Evolutionary conservation across 2,113 vertebrate species (phyloP), one percentile per base, ranked within the genome.

Genomic region (Alouatta palliata): DNA sequence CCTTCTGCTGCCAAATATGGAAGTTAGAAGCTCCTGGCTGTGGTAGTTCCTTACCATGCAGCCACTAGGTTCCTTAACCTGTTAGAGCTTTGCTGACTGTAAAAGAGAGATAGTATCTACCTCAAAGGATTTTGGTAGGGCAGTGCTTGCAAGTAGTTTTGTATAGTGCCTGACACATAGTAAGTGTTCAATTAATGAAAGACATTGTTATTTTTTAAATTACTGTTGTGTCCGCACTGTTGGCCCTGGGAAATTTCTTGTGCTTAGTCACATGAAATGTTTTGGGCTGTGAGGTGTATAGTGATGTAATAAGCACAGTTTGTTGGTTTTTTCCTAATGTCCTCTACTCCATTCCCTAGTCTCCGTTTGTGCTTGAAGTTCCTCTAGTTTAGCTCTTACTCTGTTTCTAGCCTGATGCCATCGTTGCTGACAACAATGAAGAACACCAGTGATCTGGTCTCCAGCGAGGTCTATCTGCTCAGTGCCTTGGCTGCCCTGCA

Each of bases 401-500:
- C 35, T 10, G 64, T 96, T 79, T n/a, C 66, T 96, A 99, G 99
- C 87, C 98, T 99, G 97, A 99, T 99, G 99, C 99, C 99, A 0
- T 99, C 99, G 0, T 88, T 99, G 30, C 95, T 99, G 87, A 96
- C 98, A 17, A 96, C 98, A 1, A 96, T 99, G 95, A 98, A 98
- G 6, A 98, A 98, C 95, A 99, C 98, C 93, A 99, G 99, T 47
- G 99, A 99, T 79, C 98, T 99, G 91, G 54, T 99, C 56, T 98
- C 98, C 79, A 99, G 98, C 11, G 99, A 99, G 96, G 98, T 99
- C 88, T 99, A 99, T 94, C 98, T 99, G 97, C 98, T 99, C 97
- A 99, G 99, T 16, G 98, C 99, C 0, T 95, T 99, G 96, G 99
- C 99, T 0, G 99, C 99, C 47, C 98, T 99, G 27, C 99, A 99